A percentile compares a stretch with the other conserved stretches of the same genome.
phyloP scores from a whole-genome alignment of 2,113 vertebrate genomes.

The Micronisus gabar region DNA sequence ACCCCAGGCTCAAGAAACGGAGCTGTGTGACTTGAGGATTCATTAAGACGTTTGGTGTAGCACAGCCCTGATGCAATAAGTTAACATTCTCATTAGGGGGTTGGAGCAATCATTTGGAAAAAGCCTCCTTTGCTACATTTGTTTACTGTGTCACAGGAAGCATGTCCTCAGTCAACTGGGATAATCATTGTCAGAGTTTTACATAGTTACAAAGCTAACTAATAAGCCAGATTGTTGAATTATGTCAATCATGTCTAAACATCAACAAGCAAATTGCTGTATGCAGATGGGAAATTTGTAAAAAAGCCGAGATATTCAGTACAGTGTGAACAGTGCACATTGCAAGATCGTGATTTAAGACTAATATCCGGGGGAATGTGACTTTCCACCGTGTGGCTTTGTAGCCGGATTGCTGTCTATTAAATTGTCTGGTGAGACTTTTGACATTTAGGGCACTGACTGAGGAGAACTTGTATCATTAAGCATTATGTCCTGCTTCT shows the following conservation, averaged over 20 bases:
- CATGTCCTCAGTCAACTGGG: constrained; percentile 29
- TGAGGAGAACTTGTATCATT: not conserved
- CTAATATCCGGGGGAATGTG: not conserved
- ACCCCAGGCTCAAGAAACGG: not conserved
- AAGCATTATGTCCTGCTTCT: not conserved
- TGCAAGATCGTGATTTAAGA: not conserved
- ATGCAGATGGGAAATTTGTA: constrained; percentile 15
- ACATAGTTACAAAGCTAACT: constrained; percentile 37
- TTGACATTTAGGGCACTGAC: not conserved
- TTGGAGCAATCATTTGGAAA: constrained; percentile 47
- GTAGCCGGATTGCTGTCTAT: not conserved
- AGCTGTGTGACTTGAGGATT: constrained; percentile 14
- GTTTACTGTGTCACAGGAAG: constrained; percentile 34
- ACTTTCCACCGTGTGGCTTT: not conserved
- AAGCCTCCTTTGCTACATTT: not conserved
- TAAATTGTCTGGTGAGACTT: not conserved
- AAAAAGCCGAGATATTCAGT: not conserved
- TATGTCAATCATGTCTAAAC: constrained; percentile 50
- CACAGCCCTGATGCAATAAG: constrained; percentile 19
- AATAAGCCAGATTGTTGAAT: constrained; percentile 56
- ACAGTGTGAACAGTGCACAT: not conserved
- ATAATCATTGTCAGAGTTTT: constrained; percentile 40
- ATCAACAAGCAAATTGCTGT: constrained; percentile 43
- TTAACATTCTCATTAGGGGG: constrained; percentile 41
- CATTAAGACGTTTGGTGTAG: not conserved